Evolutionary conservation across 2,888 invertebrate species (phyloP), one percentile per base, ranked within the genome.

Genomic region (Drosophila helvetica): DNA sequence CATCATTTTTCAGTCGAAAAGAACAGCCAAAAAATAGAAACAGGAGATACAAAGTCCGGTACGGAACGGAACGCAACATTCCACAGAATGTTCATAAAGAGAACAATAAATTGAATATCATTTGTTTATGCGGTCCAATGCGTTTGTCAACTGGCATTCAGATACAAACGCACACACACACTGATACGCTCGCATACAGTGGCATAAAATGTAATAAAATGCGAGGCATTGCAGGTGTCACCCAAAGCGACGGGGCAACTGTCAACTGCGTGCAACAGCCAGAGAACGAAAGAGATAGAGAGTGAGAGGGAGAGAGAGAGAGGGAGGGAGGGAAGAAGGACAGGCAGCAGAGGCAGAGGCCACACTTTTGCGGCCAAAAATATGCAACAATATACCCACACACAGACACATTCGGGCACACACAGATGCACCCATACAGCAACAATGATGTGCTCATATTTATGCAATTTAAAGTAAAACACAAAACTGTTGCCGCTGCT

Each of bases 381-480:
- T 84, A 86, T 80, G 76, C 74, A 84, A 63, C 71, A 71, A 6
- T 43, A 56, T 18, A 27, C 42, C 61, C 48, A 56, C 42, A 54
- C 38, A 46, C 2, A 17, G 7, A 42, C 12, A 56, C 51, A 42
- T 4, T 33, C 18, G 3, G 8, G 15, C 30, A 63, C 54, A 60
- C 47, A 59, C 46, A 66, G 15, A 25, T 8, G 8, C 27, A 45
- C 42, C 27, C 38, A 56, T 56, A 43, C 22, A 48, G 10, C 46
- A 12, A 50, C 74, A 68, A 74, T 75, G 71, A 70, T 71, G 71
- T 61, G 71, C 65, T 66, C 63, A 74, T 83, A 86, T 84, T 78
- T 84, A 85, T 84, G 89, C 84, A 88, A 84, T 86, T 84, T 88
- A 83, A 86, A 88, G 77, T 86, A 86, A 80, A 86, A 80, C 75